These are phyloP conservation scores for Galerucella calmariensis DNA, from an alignment of 2,888 invertebrate genomes.

Conservation along the genomic window DNA sequence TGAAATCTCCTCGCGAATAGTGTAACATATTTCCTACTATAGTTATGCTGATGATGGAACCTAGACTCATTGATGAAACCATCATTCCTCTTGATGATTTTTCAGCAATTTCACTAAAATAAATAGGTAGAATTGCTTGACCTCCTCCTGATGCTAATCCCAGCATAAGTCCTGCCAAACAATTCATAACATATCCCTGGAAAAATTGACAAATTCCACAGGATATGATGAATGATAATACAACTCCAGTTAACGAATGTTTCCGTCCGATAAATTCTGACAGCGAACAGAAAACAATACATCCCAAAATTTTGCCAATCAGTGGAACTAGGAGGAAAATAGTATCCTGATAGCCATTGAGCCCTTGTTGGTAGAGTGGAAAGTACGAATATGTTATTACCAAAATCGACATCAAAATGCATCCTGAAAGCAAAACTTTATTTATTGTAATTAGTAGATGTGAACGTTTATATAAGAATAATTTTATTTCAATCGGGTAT, in stretches of 20 bases:
- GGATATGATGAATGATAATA: neutral
- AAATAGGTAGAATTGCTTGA: conserved; percentile 10
- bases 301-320: neutral
- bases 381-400: neutral
- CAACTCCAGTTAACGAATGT: neutral
- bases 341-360: neutral
- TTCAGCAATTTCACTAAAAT: conserved; percentile 14
- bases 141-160: conserved; percentile 7
- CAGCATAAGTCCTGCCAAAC: neutral
- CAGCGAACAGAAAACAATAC: neutral
- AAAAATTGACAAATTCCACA: neutral
- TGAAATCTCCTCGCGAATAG: neutral
- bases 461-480: no score
- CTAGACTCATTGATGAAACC: neutral
- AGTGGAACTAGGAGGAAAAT: neutral
- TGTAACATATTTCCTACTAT: neutral
- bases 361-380: neutral
- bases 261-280: neutral
- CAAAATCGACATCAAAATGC: neutral
- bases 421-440: neutral
- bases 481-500: no score
- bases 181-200: neutral
- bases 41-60: neutral
- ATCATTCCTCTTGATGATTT: conserved; percentile 1
- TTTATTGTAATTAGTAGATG: no score